Evolutionary conservation across 2,797 vertebrate species (phyloP), one percentile per base, ranked within the genome.

Genomic region (Calcarius lapponicus): DNA sequence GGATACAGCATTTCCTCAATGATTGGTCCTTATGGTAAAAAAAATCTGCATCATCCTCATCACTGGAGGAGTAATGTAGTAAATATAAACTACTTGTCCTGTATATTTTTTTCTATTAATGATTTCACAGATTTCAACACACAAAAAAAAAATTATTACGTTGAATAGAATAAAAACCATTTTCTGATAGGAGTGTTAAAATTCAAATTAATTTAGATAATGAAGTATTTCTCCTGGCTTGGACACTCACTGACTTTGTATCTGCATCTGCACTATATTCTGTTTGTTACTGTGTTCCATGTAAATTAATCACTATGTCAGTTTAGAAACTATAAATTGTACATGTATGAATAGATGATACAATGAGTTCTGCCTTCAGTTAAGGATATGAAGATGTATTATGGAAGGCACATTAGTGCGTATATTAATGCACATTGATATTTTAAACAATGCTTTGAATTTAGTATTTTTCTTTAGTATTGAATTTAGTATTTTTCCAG

Each of bases 381-480:
- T 86, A 84, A 81, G 14, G 25, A 81, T 6, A 47, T 38, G 48
- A 66, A 82, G 13, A 7, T 47, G 6, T 47, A 31, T 50, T 61
- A 53, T 11, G 7, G 26, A 74, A 88, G 3, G 11, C 62, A 81
- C 11, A 34, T 53, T 74, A 16, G 7, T 29, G 10, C 6, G 10
- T 40, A 47, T 64, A 64, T 60, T 57, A 57, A 78, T 21, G 4
- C 3, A 38, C 12, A 28, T 1, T 56, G 20, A n/a, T 51, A 72
- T 58, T 75, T 81, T 18, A 84, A 90, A n/a, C 3, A 92, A 54
- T 40, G 16, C 0, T 40, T 95, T 58, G 2, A 1, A 34, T 57
- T 60, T 42, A 48, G 6, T 28, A 18, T 86, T 90, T 90, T 47
- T 86, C 32, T 93, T 78, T 64, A 79, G n/a, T n/a, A n/a, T 95